Conservation (phyloP, 2,888 invertebrate genomes). For the Thereva nobilitata region DNA sequence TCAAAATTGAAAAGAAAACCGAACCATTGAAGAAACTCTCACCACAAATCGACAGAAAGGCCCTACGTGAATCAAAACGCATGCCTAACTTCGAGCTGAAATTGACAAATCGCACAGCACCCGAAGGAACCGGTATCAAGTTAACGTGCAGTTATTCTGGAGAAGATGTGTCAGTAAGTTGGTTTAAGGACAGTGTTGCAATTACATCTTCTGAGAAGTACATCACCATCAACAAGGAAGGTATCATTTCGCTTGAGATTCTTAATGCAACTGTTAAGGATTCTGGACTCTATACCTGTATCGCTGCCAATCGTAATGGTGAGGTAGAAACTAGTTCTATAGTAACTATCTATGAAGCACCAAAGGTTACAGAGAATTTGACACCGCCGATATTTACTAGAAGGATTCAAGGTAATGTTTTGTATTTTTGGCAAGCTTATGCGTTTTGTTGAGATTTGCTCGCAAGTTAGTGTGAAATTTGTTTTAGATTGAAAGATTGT, state of each 20-base stretch:
- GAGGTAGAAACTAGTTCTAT: slow-evolving; percentile 57
- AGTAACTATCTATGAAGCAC: slow-evolving; percentile 56
- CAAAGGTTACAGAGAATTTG: slow-evolving; percentile 50
- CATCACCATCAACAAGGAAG: slow-evolving; percentile 64
- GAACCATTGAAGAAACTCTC: slow-evolving; percentile 9
- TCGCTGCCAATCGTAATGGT: slow-evolving; percentile 68
- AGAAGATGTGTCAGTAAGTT: slow-evolving; percentile 69
- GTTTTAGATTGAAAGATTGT: not conserved
- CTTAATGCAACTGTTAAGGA: slow-evolving; percentile 68
- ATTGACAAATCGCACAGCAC: slow-evolving; percentile 75
- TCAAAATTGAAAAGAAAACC: not conserved
- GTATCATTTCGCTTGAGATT: slow-evolving; percentile 70
- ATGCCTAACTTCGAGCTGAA: slow-evolving; percentile 61
- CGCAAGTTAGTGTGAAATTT: slow-evolving; percentile 8
- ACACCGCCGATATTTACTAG: slow-evolving; percentile 58
- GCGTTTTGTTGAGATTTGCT: slow-evolving; percentile 32
- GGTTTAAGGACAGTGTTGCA: slow-evolving; percentile 73
- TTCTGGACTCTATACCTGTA: slow-evolving; percentile 79
- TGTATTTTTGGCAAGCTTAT: slow-evolving; percentile 41
- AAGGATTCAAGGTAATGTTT: slow-evolving; percentile 57
- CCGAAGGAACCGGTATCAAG: slow-evolving; percentile 74
- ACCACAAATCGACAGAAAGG: not conserved
- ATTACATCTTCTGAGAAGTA: slow-evolving; percentile 53
- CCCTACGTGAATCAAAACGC: slow-evolving; percentile 47
- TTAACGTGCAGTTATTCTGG: slow-evolving; percentile 78